These are phyloP conservation scores for Drosophila emarginata DNA, from an alignment of 2,888 invertebrate genomes.

Conservation along the genomic window DNA sequence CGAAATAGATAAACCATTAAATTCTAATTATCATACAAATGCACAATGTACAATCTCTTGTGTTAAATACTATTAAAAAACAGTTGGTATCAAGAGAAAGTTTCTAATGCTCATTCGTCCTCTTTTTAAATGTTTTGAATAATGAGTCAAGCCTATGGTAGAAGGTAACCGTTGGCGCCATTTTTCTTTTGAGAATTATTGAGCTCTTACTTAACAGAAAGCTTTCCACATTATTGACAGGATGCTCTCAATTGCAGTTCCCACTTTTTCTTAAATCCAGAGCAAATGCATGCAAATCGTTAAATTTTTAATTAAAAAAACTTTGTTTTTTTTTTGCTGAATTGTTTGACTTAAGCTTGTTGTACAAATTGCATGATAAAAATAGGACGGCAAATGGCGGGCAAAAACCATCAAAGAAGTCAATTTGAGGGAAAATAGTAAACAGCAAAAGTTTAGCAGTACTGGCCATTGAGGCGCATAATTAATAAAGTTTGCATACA, in stretches of 20 bases:
- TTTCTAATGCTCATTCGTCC: no score
- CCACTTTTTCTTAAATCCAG: no score
- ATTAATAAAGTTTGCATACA: slow-evolving; percentile 60
- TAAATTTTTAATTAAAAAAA: slow-evolving; percentile 37
- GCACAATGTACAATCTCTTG: no score
- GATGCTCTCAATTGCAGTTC: slow-evolving; percentile 1
- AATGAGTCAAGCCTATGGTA: no score
- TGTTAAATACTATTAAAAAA: no score
- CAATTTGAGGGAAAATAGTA: slow-evolving; percentile 20
- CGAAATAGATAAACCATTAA: slow-evolving; percentile 36
- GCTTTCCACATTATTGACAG: slow-evolving; percentile 9
- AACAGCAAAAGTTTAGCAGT: slow-evolving; percentile 37
- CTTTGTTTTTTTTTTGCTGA: slow-evolving; percentile 10
- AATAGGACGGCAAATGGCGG: slow-evolving; percentile 1
- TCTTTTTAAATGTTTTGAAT: neutral
- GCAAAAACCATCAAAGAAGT: slow-evolving; percentile 13
- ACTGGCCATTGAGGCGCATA: slow-evolving; percentile 48
- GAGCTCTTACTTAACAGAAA: no score
- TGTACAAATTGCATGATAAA: slow-evolving; percentile 12
- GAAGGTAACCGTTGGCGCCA: no score
- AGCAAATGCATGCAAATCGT: slow-evolving; percentile 12
- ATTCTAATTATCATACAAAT: neutral
- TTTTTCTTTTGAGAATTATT: no score
- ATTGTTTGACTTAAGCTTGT: slow-evolving; percentile 30
- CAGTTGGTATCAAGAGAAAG: no score